Evolutionary conservation across 2,113 vertebrate species (phyloP).

Genomic region (Salvelinus alpinus): DNA sequence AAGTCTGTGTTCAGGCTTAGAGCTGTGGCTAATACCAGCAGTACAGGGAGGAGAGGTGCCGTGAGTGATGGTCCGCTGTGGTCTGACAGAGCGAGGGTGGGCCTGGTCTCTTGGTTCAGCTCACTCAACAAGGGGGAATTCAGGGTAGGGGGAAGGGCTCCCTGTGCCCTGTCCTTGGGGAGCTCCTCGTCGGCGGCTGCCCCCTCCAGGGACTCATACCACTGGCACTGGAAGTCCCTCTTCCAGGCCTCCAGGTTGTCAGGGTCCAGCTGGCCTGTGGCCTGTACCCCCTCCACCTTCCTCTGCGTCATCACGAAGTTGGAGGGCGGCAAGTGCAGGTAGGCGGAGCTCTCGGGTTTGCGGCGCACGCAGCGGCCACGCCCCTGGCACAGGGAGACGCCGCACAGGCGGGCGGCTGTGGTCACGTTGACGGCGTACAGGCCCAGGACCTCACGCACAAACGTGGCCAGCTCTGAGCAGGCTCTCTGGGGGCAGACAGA

Average conservation of each 20-base stretch:
- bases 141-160: conserved; percentile 27
- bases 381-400: conserved; percentile 72
- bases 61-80: conserved; percentile 6
- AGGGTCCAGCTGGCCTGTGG: conserved; percentile 57
- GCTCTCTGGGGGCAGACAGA: conserved; percentile 61
- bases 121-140: conserved; percentile 45
- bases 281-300: conserved; percentile 45
- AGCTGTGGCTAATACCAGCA: conserved; percentile 30
- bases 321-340: conserved; percentile 68
- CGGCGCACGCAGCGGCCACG: conserved; percentile 75
- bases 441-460: conserved; percentile 69
- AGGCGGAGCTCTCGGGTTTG: conserved; percentile 64
- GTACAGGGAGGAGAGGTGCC: conserved; percentile 27
- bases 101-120: conserved; percentile 23
- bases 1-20: background rate
- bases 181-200: conserved; percentile 68
- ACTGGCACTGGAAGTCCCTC: conserved; percentile 77
- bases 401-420: conserved; percentile 71
- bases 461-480: conserved; percentile 72
- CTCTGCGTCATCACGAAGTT: conserved; percentile 48
- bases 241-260: conserved; percentile 66
- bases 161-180: conserved; percentile 44
- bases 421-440: conserved; percentile 77
- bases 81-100: conserved; percentile 21
- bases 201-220: conserved; percentile 68